phyloP scores from a whole-genome alignment of 2,113 vertebrate genomes.

The Hydrolagus affinis region DNA sequence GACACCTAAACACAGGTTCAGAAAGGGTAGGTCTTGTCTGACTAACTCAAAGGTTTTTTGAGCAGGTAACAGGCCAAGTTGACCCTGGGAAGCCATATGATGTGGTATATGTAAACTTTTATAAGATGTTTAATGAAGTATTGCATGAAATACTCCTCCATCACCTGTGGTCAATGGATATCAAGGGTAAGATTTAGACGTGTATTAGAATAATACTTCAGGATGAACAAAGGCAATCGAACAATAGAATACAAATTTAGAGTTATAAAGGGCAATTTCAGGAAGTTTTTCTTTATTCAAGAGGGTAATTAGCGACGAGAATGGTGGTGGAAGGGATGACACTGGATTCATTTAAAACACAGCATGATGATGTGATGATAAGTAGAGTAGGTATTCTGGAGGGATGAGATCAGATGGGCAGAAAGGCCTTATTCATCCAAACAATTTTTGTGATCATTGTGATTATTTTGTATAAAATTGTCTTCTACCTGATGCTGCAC shows the following conservation, averaged over 20 bases:
- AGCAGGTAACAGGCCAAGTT: no score
- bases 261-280: neutral
- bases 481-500: no score
- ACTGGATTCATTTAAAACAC: neutral
- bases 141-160: neutral
- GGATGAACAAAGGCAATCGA: neutral
- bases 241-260: neutral
- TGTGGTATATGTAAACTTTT: neutral
- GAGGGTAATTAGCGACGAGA: no score
- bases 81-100: neutral
- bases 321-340: conserved; percentile 24
- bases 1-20: no score
- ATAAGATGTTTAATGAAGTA: neutral
- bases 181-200: neutral
- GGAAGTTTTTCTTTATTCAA: no score
- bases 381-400: neutral
- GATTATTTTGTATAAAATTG: no score
- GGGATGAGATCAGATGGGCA: no score
- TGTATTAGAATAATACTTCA: neutral
- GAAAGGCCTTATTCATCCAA: no score
- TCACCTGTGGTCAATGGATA: neutral
- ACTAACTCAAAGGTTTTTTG: no score
- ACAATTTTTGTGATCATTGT: no score
- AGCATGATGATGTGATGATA: no score
- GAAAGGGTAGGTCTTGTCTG: no score